Base-by-base conservation (phyloP, 2,888 invertebrate species). In the Agrilus biguttatus region DNA sequence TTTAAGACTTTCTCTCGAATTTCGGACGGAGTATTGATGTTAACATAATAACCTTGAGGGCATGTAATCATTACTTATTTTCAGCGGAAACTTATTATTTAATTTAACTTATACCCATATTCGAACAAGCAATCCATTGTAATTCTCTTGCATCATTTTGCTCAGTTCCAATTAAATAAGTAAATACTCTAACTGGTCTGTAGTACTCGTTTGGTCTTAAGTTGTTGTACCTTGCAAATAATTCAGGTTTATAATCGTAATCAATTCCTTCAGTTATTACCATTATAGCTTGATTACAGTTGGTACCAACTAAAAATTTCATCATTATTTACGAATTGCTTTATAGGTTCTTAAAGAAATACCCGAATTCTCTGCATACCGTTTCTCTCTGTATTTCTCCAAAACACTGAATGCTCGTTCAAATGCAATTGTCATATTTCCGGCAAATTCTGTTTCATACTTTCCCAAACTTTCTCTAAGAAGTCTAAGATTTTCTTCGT, bases 121-220 rank as follows among this genome's bases (percentile, higher is more conserved):
- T 97, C 17, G 83, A 83, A 66, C 97, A 98, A 43, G 98, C 97
- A 84, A 99, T 96, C 87, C 89, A 91, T 60, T 88, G 84, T 59
- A 95, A 85, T 61, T 92, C 86, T 51, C 83, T 74, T 40, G 87
- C 84, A 66, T 96, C 96, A 33, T 86, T 81, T 51, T 82, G 79
- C 41, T 57, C 57, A 1, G 56, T 57, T 13, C 96, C 96, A 66
- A 99, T 90, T 60, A 97, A 75, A 73, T 93, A 98, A 38, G 97
- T 96, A 70, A 98, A 98, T 52, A 99, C 84, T 53, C 98, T 75
- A 5, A 54, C 47, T 1, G 52, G 51, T 12, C 53, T 45, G 35
- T 54, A 53, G 32, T 48, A 47, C 5, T 46, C 41, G 14, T 51
- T 43, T 1, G 37, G n/a, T 4, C 49, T 44, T 14, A 45, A 71